Percentiles rank a stretch among this genome's conserved stretches.
These are phyloP conservation scores for Seira musarum DNA, from an alignment of 2,888 invertebrate genomes.

Conservation along the genomic window DNA sequence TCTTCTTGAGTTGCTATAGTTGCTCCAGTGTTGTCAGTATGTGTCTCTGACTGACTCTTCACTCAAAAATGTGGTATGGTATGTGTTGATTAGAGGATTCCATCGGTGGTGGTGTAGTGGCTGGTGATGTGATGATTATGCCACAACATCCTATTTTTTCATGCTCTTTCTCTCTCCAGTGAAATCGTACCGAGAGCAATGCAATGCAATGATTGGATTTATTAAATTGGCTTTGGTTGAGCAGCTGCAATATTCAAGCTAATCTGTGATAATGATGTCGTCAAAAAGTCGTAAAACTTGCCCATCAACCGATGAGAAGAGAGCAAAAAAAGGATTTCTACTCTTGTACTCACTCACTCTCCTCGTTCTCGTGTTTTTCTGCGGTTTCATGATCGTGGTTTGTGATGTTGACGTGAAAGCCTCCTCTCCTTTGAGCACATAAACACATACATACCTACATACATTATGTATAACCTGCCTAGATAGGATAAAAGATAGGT, in stretches of 20 bases:
- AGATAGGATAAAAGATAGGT: too few relatives aligned
- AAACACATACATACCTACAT: too few relatives aligned
- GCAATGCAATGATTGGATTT: conserved; percentile 62
- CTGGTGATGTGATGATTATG: conserved; percentile 19
- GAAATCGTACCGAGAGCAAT: conserved; percentile 3
- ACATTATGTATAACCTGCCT: too few relatives aligned
- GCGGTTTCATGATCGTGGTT: not conserved
- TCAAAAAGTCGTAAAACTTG: conserved; percentile 68
- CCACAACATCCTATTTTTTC: conserved; percentile 17
- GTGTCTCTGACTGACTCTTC: not conserved
- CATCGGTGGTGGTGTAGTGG: conserved; percentile 16
- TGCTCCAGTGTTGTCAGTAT: not conserved
- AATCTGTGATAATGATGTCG: conserved; percentile 68
- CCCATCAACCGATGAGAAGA: conserved; percentile 30
- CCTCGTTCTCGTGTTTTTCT: conserved; percentile 1
- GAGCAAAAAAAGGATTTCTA: not conserved
- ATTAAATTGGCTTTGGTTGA: conserved; percentile 65
- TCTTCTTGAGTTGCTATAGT: not conserved
- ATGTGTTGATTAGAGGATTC: conserved; percentile 61
- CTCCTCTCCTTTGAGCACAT: not conserved
- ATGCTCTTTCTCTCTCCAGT: not conserved
- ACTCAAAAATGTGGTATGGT: conserved; percentile 37
- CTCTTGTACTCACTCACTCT: not conserved
- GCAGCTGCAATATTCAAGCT: conserved; percentile 66
- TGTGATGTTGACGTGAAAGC: conserved; percentile 2